A percentile compares a stretch with the other conserved stretches of the same genome.
Evolutionary conservation across 1,140 invertebrate species (phyloP).

Genomic region (Anastrepha obliqua): DNA sequence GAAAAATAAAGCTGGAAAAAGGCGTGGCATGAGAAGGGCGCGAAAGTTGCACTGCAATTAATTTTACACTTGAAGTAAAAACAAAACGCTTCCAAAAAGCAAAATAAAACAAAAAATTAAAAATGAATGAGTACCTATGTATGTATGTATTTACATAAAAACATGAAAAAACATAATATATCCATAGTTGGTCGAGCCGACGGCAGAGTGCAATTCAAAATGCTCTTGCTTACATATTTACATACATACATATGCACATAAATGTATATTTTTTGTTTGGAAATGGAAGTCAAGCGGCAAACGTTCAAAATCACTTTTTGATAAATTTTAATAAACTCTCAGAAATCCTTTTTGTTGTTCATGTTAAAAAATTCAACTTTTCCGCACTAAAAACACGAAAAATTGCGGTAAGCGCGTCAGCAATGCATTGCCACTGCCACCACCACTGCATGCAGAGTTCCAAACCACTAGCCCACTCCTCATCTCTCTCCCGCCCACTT

Average conservation of each 20-base stretch:
- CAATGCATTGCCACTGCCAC: slow-evolving; percentile 31
- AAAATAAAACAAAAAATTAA: slow-evolving; percentile 19
- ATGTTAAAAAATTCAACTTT: slow-evolving; percentile 57
- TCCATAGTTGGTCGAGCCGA: background rate
- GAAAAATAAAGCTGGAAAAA: slow-evolving; percentile 37
- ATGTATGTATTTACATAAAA: background rate
- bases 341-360: slow-evolving; percentile 38
- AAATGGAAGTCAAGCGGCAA: slow-evolving; percentile 51
- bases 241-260: background rate
- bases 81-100: slow-evolving; percentile 1
- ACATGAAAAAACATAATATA: slow-evolving; percentile 15
- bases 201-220: background rate
- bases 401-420: slow-evolving; percentile 42
- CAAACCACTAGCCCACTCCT: background rate
- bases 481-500: background rate
- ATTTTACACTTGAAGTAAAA: slow-evolving; percentile 52
- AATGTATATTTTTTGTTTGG: background rate
- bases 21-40: slow-evolving; percentile 38
- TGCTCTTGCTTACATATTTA: background rate
- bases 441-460: slow-evolving; percentile 61
- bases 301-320: slow-evolving; percentile 48
- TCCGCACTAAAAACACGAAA: background rate
- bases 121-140: background rate
- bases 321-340: slow-evolving; percentile 53
- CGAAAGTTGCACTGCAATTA: slow-evolving; percentile 50